Conservation (phyloP, 2,888 invertebrate genomes). For the Boloria selene region DNA sequence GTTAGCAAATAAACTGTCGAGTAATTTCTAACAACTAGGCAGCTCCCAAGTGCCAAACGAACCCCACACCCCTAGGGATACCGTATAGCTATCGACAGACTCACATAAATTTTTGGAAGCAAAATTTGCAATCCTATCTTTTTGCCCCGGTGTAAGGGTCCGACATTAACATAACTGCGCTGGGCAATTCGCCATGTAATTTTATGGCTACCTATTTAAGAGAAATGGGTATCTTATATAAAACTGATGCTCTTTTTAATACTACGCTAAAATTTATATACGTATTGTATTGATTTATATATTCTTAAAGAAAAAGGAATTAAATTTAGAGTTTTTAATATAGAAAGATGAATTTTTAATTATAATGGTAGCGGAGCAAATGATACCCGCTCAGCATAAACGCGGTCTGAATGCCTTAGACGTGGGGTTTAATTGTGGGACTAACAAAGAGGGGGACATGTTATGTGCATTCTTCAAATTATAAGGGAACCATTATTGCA, state of each 20-base stretch:
- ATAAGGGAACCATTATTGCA: slow-evolving; percentile 71
- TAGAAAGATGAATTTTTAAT: slow-evolving; percentile 75
- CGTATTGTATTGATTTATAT: background rate
- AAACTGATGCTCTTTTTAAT: background rate
- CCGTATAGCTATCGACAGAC: slow-evolving; percentile 58
- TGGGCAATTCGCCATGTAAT: slow-evolving; percentile 66
- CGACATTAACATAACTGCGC: slow-evolving; percentile 78
- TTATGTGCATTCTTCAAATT: slow-evolving; percentile 72
- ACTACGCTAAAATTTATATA: background rate
- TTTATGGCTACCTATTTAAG: slow-evolving; percentile 28
- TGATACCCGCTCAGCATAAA: slow-evolving; percentile 55
- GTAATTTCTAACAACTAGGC: slow-evolving; percentile 77
- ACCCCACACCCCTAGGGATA: slow-evolving; percentile 68
- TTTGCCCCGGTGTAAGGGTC: slow-evolving; percentile 71
- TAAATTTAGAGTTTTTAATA: slow-evolving; percentile 49
- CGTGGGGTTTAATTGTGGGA: slow-evolving; percentile 73
- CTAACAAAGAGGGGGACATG: slow-evolving; percentile 71
- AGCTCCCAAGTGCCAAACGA: slow-evolving; percentile 74
- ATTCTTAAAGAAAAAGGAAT: slow-evolving; percentile 1
- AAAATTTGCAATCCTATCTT: slow-evolving; percentile 82
- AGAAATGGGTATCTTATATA: slow-evolving; percentile 6
- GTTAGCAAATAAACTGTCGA: slow-evolving; percentile 81
- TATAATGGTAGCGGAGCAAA: slow-evolving; percentile 70
- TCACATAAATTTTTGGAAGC: slow-evolving; percentile 80
- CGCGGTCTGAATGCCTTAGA: slow-evolving; percentile 67